These are phyloP conservation scores for Patella ulyssiponensis DNA, from an alignment of 2,888 invertebrate species.

Conservation along the genomic window DNA sequence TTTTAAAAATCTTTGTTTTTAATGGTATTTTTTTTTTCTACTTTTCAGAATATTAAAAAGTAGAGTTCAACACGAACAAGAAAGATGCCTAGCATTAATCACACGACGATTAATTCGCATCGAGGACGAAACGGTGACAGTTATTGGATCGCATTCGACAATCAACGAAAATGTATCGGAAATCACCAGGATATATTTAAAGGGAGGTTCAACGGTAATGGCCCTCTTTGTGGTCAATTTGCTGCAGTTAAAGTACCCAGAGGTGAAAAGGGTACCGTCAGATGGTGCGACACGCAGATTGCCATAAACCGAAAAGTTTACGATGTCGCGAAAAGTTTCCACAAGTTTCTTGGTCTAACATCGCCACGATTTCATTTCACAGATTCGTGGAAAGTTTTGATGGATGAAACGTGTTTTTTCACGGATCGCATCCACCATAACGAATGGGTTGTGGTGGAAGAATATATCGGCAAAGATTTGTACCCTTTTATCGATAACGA, in stretches of 20 bases:
- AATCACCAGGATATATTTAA: neutral
- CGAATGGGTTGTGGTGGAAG: neutral
- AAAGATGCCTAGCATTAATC: neutral
- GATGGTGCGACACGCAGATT: neutral
- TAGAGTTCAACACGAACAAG: neutral
- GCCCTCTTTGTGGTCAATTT: neutral
- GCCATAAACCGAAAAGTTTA: neutral
- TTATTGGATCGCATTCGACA: neutral
- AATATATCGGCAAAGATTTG: neutral
- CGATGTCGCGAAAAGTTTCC: neutral
- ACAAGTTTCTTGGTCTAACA: neutral
- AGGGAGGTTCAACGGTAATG: neutral
- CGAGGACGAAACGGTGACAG: neutral
- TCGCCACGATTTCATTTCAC: neutral
- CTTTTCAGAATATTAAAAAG: neutral
- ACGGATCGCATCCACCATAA: neutral
- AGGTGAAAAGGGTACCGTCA: neutral
- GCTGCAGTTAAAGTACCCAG: neutral
- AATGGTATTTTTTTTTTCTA: neutral
- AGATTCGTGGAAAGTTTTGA: constrained; percentile 3
- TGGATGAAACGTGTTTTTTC: neutral
- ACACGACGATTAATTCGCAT: neutral
- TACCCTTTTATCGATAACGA: neutral
- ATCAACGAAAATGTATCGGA: neutral
- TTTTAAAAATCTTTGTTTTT: too few species aligned